Evolutionary conservation across 2,113 vertebrate species (phyloP), one percentile per base, ranked within the genome.

Genomic region (Odocoileus virginianus): DNA sequence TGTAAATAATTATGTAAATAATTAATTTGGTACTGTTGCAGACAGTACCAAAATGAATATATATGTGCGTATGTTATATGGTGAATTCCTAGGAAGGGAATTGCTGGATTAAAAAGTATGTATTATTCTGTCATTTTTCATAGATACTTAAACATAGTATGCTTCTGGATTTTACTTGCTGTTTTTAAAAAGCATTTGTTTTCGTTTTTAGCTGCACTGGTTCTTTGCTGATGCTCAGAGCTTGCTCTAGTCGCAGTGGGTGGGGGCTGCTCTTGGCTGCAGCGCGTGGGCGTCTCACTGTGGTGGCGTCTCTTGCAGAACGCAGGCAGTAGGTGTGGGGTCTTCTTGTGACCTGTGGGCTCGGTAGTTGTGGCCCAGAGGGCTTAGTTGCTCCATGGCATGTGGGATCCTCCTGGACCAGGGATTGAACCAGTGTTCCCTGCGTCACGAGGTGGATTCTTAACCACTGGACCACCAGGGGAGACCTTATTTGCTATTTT

Each of bases 281-380:
- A 3, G 36, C 25, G 23, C 1, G 3, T 7, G 3, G 21, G 23
- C 0, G 21, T 7, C 71, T 76, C 40, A 76, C 2, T 27, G 12
- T 43, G 23, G 40, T 27, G 71, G 40, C 40, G 7, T 76, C 71
- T 27, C 11, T 43, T 27, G 71, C 40, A 43, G 23, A 43, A 40
- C 12, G 25, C 71, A 76, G 40, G 71, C 40, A 7, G 40, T 74
- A 15, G 40, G 23, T 27, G 36, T 43, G 71, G 40, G 40, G 71
- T 43, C 71, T 43, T 43, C 23, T 7, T 43, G 40, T 27, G 40
- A 27, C 6, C 0, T 43, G 40, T 43, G 71, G 71, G 40, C 23
- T 25, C 1, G 1, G 40, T 43, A 76, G 6, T 27, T 76, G 40
- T 76, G 40, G 40, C 36, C 40, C 40, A 43, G 21, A 23, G 71